Conservation (phyloP, 2,113 vertebrate species). For the Seriola rivoliana region DNA sequence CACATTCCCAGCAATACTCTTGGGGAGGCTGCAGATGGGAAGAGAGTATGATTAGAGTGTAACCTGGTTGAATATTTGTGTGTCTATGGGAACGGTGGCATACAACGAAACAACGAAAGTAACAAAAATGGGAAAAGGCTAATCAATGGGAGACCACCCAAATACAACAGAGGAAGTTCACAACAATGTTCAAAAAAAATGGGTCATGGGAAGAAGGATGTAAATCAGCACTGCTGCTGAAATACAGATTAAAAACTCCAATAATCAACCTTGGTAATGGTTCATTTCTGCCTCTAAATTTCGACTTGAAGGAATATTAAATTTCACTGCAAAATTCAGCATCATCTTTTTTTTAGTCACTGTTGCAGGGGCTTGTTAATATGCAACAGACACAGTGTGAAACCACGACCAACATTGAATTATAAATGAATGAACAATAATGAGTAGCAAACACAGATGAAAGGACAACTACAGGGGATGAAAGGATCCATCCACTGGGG, state of each 20-base stretch:
- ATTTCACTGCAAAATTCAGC: neutral
- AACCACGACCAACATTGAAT: conserved; percentile 62
- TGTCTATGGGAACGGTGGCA: neutral
- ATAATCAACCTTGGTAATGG: conserved; percentile 62
- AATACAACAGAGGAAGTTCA: conserved; percentile 34
- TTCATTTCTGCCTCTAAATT: conserved; percentile 35
- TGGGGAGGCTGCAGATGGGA: conserved; percentile 88
- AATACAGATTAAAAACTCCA: conserved; percentile 40
- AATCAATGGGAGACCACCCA: conserved; percentile 10
- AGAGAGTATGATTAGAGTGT: neutral
- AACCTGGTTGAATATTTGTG: neutral
- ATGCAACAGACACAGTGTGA: conserved; percentile 39
- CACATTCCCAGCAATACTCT: conserved; percentile 96
- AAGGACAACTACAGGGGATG: conserved; percentile 24
- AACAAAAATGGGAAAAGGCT: neutral
- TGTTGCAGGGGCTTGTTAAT: conserved; percentile 4
- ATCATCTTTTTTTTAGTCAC: neutral
- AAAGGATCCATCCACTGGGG: conserved; percentile 48
- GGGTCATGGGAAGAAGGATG: conserved; percentile 9
- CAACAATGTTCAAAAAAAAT: conserved; percentile 38
- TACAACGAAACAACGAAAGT: neutral
- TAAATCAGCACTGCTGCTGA: neutral
- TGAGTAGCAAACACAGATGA: conserved; percentile 55
- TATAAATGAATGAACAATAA: conserved; percentile 48
- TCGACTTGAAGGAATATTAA: neutral